Percentiles rank a stretch among this genome's conserved stretches.
Conservation (phyloP, 2,113 vertebrate genomes). For the Synodontis membranacea region DNA sequence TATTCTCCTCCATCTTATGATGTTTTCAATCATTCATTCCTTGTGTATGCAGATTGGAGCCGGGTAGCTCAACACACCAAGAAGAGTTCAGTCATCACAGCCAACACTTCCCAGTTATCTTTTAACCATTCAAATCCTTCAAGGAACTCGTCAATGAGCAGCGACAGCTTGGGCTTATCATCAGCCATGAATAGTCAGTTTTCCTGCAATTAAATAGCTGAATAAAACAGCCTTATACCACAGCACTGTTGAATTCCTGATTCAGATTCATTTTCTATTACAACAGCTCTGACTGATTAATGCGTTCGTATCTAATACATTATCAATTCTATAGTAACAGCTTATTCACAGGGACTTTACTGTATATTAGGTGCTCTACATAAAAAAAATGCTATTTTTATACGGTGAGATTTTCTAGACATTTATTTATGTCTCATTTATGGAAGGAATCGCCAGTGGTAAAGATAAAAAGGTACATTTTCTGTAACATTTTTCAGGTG, state of each 20-base stretch:
- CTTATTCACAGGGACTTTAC: neutral
- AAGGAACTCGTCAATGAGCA: conserved; percentile 62
- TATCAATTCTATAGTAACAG: neutral
- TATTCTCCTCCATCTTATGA: neutral
- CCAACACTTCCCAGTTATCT: conserved; percentile 4
- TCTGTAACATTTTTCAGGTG: neutral
- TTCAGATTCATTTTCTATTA: neutral
- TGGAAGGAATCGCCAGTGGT: neutral
- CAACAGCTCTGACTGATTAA: too few relatives aligned
- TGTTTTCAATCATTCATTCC: neutral
- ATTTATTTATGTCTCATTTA: neutral
- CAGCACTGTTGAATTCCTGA: neutral
- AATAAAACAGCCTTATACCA: neutral
- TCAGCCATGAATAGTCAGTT: conserved; percentile 55
- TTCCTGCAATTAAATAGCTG: neutral
- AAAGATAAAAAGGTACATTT: neutral
- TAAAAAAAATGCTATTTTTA: neutral
- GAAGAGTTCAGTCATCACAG: conserved; percentile 38
- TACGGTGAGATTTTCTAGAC: neutral
- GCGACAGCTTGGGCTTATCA: conserved; percentile 24
- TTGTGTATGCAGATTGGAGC: conserved; percentile 70
- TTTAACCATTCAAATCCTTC: conserved; percentile 28
- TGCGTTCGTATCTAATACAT: neutral
- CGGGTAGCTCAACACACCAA: conserved; percentile 61
- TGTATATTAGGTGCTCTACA: neutral